Percentiles rank a stretch among this genome's conserved stretches.
phyloP scores from a whole-genome alignment of 2,797 vertebrate genomes.

The Alauda arvensis region DNA sequence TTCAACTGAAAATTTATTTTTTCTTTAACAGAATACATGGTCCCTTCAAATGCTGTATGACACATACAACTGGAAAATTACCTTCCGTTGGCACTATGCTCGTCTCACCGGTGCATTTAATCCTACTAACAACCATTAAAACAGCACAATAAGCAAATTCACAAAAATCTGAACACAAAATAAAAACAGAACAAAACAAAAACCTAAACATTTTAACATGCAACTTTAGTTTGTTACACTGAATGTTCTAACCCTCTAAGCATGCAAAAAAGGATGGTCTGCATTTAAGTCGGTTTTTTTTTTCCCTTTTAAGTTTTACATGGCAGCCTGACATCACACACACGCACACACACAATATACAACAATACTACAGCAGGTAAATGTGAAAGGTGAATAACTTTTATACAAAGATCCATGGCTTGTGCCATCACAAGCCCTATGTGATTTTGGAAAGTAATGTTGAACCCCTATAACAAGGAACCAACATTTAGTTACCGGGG shows the following conservation, averaged over 20 bases:
- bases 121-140: conserved; percentile 78
- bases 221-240: conserved; percentile 83
- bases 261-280: conserved; percentile 79
- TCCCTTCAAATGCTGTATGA: conserved; percentile 84
- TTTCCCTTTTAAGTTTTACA: conserved; percentile 73
- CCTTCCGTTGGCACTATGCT: conserved; percentile 79
- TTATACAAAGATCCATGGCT: conserved; percentile 79
- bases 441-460: conserved; percentile 73
- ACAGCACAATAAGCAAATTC: conserved; percentile 79
- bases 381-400: conserved; percentile 77
- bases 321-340: conserved; percentile 81
- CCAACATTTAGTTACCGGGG: conserved; percentile 73
- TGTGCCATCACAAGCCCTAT: conserved; percentile 76
- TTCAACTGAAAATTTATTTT: conserved; percentile 52
- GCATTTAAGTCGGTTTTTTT: conserved; percentile 60
- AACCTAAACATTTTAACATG: conserved; percentile 84
- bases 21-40: conserved; percentile 68
- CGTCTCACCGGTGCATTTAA: conserved; percentile 79
- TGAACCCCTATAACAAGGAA: conserved; percentile 70
- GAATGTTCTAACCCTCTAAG: conserved; percentile 73
- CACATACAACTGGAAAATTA: conserved; percentile 78
- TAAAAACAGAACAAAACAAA: conserved; percentile 65
- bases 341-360: conserved; percentile 73
- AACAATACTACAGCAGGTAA: conserved; percentile 84
- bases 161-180: conserved; percentile 79